phyloP scores from a whole-genome alignment of 2,797 vertebrate genomes.

The Gobionotothen gibberifrons region DNA sequence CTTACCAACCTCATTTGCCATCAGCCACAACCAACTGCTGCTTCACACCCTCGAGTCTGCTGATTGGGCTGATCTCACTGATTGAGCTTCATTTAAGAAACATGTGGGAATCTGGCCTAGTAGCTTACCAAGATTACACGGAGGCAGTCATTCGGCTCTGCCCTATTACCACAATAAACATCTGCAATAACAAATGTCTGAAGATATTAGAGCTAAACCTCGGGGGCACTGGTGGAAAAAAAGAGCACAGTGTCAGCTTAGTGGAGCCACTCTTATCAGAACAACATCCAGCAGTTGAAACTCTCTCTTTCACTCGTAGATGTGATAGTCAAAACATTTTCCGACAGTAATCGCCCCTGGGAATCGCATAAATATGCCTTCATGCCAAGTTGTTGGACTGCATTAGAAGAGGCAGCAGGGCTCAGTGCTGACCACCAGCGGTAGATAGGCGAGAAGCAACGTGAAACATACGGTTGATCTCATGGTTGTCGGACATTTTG shows the following conservation, averaged over 20 bases:
- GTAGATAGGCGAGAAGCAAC: constrained; percentile 54
- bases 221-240: neutral
- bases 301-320: constrained; percentile 35
- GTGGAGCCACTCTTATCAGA: constrained; percentile 32
- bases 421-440: constrained; percentile 80
- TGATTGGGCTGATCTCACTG: constrained; percentile 60
- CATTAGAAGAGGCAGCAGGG: neutral
- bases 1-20: constrained; percentile 55
- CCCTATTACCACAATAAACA: constrained; percentile 58
- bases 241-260: constrained; percentile 21
- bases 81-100: constrained; percentile 58
- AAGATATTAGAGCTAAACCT: constrained; percentile 31
- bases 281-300: constrained; percentile 38
- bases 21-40: constrained; percentile 51
- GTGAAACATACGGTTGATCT: constrained; percentile 59
- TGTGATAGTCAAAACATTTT: constrained; percentile 68
- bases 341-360: constrained; percentile 51
- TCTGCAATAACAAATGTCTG: constrained; percentile 45
- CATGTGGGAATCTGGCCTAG: constrained; percentile 53
- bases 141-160: constrained; percentile 34
- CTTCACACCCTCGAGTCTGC: constrained; percentile 45
- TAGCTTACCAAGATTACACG: constrained; percentile 29
- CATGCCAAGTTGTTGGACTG: constrained; percentile 46
- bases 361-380: constrained; percentile 53
- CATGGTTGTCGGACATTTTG: constrained; percentile 55